Evolutionary conservation across 2,888 invertebrate genomes (phyloP).

Genomic region (Sisyra terminalis): DNA sequence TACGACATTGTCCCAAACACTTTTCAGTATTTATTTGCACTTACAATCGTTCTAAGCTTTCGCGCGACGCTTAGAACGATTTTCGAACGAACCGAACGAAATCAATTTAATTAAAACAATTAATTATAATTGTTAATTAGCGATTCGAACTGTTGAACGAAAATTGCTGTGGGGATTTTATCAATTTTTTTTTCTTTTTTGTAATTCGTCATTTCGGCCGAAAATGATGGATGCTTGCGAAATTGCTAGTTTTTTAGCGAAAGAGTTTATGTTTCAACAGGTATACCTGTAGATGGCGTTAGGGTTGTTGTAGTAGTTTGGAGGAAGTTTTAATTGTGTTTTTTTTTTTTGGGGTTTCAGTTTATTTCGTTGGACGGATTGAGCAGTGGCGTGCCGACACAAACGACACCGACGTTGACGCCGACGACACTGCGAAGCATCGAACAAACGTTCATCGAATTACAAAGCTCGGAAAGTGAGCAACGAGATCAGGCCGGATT

Average conservation of each 20-base stretch:
- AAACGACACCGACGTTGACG: constrained; percentile 86
- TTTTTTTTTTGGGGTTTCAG: constrained; percentile 39
- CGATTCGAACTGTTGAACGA: neutral
- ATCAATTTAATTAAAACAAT: neutral
- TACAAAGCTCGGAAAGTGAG: constrained; percentile 56
- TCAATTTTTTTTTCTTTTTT: neutral
- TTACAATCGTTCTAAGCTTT: constrained; percentile 1
- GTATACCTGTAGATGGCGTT: neutral
- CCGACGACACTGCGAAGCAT: constrained; percentile 85
- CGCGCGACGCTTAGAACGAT: constrained; percentile 1
- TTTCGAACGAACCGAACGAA: constrained; percentile 5
- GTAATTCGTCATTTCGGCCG: neutral
- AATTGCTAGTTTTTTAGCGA: constrained; percentile 70
- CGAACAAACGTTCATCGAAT: constrained; percentile 81
- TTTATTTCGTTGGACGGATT: constrained; percentile 71
- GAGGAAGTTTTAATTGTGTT: neutral
- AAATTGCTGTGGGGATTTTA: neutral
- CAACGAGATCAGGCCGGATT: constrained; percentile 82
- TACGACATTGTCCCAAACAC: neutral
- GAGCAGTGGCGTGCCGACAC: constrained; percentile 79
- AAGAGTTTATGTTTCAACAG: constrained; percentile 37
- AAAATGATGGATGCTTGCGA: constrained; percentile 57
- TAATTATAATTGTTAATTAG: neutral
- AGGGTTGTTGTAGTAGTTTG: too few relatives aligned
- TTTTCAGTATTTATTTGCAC: neutral